Conservation (phyloP, 2,888 invertebrate species). For the Tetanocera ferruginea region DNA sequence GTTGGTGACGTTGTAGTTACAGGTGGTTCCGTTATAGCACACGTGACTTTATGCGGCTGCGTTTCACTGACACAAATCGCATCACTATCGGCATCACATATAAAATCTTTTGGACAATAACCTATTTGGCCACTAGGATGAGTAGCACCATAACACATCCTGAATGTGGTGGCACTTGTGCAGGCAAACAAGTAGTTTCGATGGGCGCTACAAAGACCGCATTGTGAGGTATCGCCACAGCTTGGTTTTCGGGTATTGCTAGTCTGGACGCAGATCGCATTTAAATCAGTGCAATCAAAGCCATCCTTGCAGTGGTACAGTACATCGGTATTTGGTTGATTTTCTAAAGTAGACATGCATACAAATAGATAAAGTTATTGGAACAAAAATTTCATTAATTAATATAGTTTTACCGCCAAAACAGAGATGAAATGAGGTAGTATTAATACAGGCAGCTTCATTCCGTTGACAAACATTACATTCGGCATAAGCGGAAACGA, state of each 20-base stretch:
- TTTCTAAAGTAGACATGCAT: slow-evolving; percentile 48
- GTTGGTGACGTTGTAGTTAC: slow-evolving; percentile 38
- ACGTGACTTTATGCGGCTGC: slow-evolving; percentile 51
- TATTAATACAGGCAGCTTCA: slow-evolving; percentile 63
- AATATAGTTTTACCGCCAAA: slow-evolving; percentile 56
- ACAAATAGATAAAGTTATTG: background rate
- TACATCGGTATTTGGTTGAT: slow-evolving; percentile 53
- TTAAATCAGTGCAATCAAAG: slow-evolving; percentile 58
- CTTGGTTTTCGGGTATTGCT: slow-evolving; percentile 56
- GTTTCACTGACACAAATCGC: slow-evolving; percentile 55
- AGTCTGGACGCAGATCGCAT: slow-evolving; percentile 62
- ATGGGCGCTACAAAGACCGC: slow-evolving; percentile 64
- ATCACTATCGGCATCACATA: slow-evolving; percentile 60
- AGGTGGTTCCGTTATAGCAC: slow-evolving; percentile 55
- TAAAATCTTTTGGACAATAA: slow-evolving; percentile 56
- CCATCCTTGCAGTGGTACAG: slow-evolving; percentile 61
- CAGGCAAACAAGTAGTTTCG: slow-evolving; percentile 62
- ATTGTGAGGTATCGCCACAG: slow-evolving; percentile 63
- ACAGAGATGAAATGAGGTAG: slow-evolving; percentile 63
- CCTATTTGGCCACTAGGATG: slow-evolving; percentile 58
- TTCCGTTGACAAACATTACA: slow-evolving; percentile 65
- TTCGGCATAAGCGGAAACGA: slow-evolving; percentile 38
- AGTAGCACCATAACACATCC: slow-evolving; percentile 63
- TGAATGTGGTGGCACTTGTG: slow-evolving; percentile 58
- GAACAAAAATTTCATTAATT: background rate